These are phyloP conservation scores for Harpegnathos saltator DNA, from an alignment of 1,140 invertebrate genomes.

Conservation along the genomic window DNA sequence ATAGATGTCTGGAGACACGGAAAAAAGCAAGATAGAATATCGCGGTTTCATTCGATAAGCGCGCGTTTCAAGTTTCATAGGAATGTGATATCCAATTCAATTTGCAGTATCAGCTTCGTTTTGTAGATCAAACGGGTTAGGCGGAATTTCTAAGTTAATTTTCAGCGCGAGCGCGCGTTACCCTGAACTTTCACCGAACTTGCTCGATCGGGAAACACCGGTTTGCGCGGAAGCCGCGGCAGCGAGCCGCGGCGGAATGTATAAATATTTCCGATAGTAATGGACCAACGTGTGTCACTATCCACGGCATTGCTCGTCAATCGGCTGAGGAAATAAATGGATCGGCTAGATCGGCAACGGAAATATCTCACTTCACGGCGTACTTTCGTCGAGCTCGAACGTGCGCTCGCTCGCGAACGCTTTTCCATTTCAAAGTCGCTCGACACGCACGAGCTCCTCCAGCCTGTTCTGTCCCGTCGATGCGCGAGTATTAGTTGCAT, in stretches of 20 bases:
- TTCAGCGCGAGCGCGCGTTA: background rate
- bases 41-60: background rate
- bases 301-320: background rate
- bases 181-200: conserved; percentile 40
- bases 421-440: conserved; percentile 58
- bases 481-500: conserved; percentile 56
- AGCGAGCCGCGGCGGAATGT: no score
- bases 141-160: background rate
- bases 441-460: conserved; percentile 41
- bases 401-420: background rate
- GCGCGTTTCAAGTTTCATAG: background rate
- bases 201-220: conserved; percentile 5
- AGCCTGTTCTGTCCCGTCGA: conserved; percentile 53
- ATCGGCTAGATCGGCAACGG: background rate
- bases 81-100: background rate
- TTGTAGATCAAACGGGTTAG: background rate
- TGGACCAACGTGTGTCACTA: no score
- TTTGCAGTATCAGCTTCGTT: background rate
- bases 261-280: conserved; percentile 4
- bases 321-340: conserved; percentile 8
- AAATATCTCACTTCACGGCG: conserved; percentile 22
- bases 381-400: conserved; percentile 22
- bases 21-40: background rate
- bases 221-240: background rate
- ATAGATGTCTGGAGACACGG: background rate